phyloP scores from a whole-genome alignment of 2,888 invertebrate species.

The Abscondita cerata region DNA sequence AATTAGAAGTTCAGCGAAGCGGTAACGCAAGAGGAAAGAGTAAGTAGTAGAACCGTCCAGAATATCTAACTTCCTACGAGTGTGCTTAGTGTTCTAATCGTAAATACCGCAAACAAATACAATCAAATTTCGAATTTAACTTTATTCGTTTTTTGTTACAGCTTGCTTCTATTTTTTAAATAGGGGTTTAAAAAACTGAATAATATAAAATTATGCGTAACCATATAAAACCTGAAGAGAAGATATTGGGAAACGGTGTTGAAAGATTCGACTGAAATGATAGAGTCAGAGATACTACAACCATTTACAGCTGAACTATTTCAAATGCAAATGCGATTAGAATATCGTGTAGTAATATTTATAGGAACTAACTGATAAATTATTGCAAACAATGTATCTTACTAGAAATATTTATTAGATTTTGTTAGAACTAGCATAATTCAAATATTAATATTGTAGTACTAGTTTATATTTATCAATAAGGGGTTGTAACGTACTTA shows the following conservation, averaged over 20 bases:
- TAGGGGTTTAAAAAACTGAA: too few species aligned
- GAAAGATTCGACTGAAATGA: background rate
- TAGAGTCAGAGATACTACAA: background rate
- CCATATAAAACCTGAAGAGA: too few species aligned
- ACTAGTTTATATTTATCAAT: too few species aligned
- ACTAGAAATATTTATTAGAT: too few species aligned
- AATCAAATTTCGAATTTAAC: slow-evolving; percentile 32
- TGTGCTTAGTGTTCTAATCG: slow-evolving; percentile 44
- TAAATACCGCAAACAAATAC: slow-evolving; percentile 15
- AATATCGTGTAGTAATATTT: slow-evolving; percentile 1
- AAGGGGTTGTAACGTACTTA: too few species aligned
- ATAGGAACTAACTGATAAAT: background rate
- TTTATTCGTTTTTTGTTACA: slow-evolving; percentile 31
- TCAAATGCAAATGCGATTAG: slow-evolving; percentile 6
- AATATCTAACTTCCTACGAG: slow-evolving; percentile 43
- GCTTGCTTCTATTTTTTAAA: background rate
- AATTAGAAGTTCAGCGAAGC: slow-evolving; percentile 43
- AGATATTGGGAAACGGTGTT: too few species aligned
- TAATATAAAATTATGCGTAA: background rate
- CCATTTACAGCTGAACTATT: slow-evolving; percentile 5
- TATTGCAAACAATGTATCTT: too few species aligned
- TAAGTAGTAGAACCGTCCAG: slow-evolving; percentile 41
- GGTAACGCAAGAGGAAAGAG: slow-evolving; percentile 31
- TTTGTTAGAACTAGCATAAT: too few species aligned
- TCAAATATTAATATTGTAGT: too few species aligned